A percentile compares a stretch with the other conserved stretches of the same genome.
Evolutionary conservation across 2,113 vertebrate genomes (phyloP).

Genomic region (Vireo altiloquus): DNA sequence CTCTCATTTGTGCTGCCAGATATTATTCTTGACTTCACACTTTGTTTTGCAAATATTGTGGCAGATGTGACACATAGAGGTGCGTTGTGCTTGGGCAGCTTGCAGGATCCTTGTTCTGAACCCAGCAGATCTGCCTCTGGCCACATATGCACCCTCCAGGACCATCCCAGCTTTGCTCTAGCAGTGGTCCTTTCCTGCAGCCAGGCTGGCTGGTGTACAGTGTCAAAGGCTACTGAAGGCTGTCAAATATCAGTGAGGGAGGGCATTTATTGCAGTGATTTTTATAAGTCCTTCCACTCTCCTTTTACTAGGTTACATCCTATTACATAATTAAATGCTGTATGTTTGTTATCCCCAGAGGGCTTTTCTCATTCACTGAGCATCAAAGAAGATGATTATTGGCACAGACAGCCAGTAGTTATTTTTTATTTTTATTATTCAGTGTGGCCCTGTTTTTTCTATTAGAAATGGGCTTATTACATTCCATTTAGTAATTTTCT

Average conservation of each 20-base stretch:
- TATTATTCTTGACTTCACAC: background rate
- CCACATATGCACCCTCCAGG: fast-evolving
- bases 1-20: background rate
- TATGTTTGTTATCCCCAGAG: background rate
- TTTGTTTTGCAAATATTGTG: background rate
- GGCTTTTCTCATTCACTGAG: background rate
- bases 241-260: background rate
- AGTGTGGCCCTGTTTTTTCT: background rate
- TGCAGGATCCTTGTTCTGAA: background rate
- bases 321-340: background rate
- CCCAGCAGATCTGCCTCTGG: background rate
- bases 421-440: background rate
- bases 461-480: background rate
- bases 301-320: background rate
- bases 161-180: background rate
- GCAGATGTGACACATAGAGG: background rate
- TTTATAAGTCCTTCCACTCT: background rate
- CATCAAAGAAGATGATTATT: background rate
- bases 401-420: background rate
- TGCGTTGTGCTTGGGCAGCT: background rate
- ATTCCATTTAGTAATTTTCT: background rate
- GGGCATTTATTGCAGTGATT: background rate
- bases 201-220: background rate
- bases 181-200: background rate
- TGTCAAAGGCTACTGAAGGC: background rate